Conservation (phyloP, 1,140 invertebrate species). For the Lithobius niger region DNA sequence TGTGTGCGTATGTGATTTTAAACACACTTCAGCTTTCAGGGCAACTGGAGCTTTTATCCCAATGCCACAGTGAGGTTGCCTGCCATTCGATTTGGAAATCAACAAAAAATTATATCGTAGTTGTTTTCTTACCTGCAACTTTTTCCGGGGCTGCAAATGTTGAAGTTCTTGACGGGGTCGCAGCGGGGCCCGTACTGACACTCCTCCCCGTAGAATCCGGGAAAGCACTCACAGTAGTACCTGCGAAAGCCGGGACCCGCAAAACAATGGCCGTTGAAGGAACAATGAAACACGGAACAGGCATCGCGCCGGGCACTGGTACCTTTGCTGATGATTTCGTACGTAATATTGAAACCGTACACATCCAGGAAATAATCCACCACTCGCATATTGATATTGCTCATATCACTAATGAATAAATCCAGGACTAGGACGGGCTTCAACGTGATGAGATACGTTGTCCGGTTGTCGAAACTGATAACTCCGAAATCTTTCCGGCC, state of each 20-base stretch:
- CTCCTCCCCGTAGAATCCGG: slow-evolving; percentile 27
- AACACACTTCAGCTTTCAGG: too few relatives aligned
- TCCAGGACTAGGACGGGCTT: slow-evolving; percentile 64
- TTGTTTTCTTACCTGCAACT: slow-evolving; percentile 27
- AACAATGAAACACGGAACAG: slow-evolving; percentile 63
- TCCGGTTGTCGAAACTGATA: slow-evolving; percentile 30
- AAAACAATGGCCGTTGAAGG: slow-evolving; percentile 67
- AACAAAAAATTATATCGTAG: too few relatives aligned
- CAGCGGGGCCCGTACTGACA: slow-evolving; percentile 34
- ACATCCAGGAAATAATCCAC: slow-evolving; percentile 64
- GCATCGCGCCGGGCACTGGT: slow-evolving; percentile 38
- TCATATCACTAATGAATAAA: slow-evolving; percentile 52
- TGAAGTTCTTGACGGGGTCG: slow-evolving; percentile 27
- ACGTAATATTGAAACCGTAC: slow-evolving; percentile 85
- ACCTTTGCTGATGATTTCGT: slow-evolving; percentile 48
- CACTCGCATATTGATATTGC: slow-evolving; percentile 68
- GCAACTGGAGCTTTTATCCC: too few relatives aligned
- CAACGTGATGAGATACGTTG: slow-evolving; percentile 39
- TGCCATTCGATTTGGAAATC: too few relatives aligned
- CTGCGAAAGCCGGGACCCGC: slow-evolving; percentile 47
- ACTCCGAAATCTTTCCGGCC: slow-evolving; percentile 23
- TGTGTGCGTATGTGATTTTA: too few relatives aligned
- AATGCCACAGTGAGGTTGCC: too few relatives aligned
- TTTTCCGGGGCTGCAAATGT: slow-evolving; percentile 30
- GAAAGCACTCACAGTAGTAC: slow-evolving; percentile 33